Evolutionary conservation across 1,140 invertebrate species (phyloP).

Genomic region (Daktulosphaira vitifoliae): DNA sequence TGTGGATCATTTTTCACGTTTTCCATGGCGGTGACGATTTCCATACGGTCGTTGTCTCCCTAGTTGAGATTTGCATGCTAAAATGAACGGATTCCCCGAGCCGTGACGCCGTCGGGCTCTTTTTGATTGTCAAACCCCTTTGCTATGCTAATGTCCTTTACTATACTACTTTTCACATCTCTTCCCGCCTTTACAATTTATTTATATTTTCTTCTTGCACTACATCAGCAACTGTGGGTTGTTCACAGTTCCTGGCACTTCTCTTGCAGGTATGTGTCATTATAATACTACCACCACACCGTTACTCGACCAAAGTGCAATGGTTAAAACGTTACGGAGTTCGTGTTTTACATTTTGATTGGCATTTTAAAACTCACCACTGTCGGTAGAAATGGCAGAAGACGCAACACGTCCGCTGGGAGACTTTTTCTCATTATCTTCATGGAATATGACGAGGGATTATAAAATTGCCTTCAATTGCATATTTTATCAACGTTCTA

Average conservation of each 20-base stretch:
- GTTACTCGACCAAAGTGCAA: no score
- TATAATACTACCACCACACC: no score
- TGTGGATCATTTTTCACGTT: no score
- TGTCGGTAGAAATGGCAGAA: neutral
- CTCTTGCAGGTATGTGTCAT: no score
- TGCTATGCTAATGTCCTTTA: conserved; percentile 31
- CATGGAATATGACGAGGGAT: neutral
- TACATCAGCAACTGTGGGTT: no score
- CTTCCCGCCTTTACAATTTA: no score
- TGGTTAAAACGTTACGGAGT: neutral
- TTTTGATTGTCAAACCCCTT: conserved; percentile 32
- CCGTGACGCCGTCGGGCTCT: conserved; percentile 23
- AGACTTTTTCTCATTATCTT: neutral
- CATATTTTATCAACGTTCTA: no score
- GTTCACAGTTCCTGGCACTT: no score
- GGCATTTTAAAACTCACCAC: neutral
- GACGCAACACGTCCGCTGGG: neutral
- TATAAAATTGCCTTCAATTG: no score
- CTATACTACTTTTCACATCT: neutral
- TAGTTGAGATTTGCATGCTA: conserved; percentile 28
- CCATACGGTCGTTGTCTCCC: neutral
- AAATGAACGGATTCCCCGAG: conserved; percentile 32
- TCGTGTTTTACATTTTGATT: conserved; percentile 32
- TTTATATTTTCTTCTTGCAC: no score
- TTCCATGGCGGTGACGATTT: no score